These are phyloP conservation scores for Drosophila formosana DNA, from an alignment of 2,888 invertebrate genomes.

Conservation along the genomic window DNA sequence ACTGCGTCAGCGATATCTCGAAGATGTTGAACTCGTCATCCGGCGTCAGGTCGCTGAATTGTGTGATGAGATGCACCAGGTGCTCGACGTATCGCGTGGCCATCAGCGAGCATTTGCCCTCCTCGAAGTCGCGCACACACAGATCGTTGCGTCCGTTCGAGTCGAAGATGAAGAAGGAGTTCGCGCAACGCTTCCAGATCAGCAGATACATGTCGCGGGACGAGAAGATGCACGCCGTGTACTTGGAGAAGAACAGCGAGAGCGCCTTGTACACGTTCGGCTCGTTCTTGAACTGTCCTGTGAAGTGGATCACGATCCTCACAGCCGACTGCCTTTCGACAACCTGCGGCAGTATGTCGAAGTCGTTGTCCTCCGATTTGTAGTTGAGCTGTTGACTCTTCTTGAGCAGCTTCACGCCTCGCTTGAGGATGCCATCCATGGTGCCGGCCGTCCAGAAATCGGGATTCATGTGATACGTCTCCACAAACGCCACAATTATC, in stretches of 20 bases:
- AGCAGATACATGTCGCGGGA: conserved; percentile 74
- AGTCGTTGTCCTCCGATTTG: conserved; percentile 66
- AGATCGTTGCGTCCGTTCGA: conserved; percentile 85
- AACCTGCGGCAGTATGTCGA: conserved; percentile 81
- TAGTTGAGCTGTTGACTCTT: conserved; percentile 68
- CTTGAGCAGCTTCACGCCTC: conserved; percentile 67
- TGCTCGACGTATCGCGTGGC: conserved; percentile 76
- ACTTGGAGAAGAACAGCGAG: conserved; percentile 76
- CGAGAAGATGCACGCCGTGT: conserved; percentile 74
- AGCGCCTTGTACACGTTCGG: conserved; percentile 81
- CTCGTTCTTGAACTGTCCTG: conserved; percentile 70
- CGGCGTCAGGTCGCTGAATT: conserved; percentile 68
- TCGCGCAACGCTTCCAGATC: conserved; percentile 86
- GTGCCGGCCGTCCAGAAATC: conserved; percentile 80
- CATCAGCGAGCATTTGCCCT: conserved; percentile 87
- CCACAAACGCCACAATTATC: conserved; percentile 80
- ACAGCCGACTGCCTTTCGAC: conserved; percentile 73
- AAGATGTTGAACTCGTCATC: conserved; percentile 77
- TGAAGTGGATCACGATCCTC: conserved; percentile 72
- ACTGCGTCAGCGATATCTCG: conserved; percentile 77
- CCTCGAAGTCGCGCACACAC: conserved; percentile 73
- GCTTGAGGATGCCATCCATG: conserved; percentile 76
- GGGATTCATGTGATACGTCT: conserved; percentile 78
- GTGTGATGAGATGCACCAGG: conserved; percentile 80
- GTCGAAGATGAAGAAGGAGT: conserved; percentile 88